These are phyloP conservation scores for Probaryconus sp. DNA, from an alignment of 1,140 invertebrate genomes.

Conservation along the genomic window DNA sequence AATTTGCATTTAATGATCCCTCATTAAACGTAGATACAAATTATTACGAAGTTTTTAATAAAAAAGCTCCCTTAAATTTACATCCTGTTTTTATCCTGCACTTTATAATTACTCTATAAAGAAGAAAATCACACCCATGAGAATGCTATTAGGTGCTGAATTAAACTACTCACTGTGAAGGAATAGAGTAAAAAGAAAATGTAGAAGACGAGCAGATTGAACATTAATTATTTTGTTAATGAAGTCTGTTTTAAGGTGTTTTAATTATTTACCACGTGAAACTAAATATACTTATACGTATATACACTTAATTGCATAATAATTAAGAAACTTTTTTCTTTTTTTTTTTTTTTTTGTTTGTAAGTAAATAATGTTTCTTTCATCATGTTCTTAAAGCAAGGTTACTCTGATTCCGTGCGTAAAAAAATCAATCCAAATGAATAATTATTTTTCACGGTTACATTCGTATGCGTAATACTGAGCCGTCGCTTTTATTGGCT, in stretches of 20 bases:
- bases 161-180: slow-evolving; percentile 19
- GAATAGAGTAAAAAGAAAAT: slow-evolving; percentile 14
- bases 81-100: slow-evolving; percentile 24
- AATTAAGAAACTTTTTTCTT: no score
- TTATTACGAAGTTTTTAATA: no score
- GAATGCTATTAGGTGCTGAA: slow-evolving; percentile 39
- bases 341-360: no score
- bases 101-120: slow-evolving; percentile 35
- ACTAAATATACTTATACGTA: no score
- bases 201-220: slow-evolving; percentile 18
- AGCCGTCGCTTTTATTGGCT: slow-evolving; percentile 28
- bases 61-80: slow-evolving; percentile 18
- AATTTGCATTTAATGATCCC: no score
- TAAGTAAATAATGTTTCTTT: no score
- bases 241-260: slow-evolving; percentile 10
- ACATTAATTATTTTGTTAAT: slow-evolving; percentile 44
- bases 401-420: no score
- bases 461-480: slow-evolving; percentile 7
- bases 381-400: no score
- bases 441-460: no score
- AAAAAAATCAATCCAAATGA: no score
- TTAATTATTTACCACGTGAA: slow-evolving; percentile 14
- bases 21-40: no score
- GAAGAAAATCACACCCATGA: slow-evolving; percentile 40
- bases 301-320: no score